Evolutionary conservation across 1,140 invertebrate genomes (phyloP).

Genomic region (Drosophila ananassae): DNA sequence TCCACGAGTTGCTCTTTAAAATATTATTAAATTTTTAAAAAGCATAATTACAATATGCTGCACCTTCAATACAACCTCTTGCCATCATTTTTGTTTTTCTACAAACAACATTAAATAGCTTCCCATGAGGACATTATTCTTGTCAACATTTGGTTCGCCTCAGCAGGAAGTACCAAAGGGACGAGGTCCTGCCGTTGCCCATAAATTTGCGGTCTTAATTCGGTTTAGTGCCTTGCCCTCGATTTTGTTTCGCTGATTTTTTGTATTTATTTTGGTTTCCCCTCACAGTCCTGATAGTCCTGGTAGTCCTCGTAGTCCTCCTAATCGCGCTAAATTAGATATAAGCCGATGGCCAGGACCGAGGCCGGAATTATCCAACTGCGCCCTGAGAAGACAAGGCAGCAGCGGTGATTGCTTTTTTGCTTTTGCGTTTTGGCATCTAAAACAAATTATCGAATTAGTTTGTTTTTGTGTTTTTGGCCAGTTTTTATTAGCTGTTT

Average conservation of each 20-base stretch:
- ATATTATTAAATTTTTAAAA: background rate
- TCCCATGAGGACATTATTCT: conserved; percentile 43
- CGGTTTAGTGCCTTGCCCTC: conserved; percentile 53
- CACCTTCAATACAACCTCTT: background rate
- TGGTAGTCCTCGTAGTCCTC: background rate
- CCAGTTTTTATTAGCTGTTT: conserved; percentile 66
- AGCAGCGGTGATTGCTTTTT: conserved; percentile 44
- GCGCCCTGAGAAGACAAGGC: conserved; percentile 2
- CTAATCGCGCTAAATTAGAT: conserved; percentile 51
- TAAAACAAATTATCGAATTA: conserved; percentile 73
- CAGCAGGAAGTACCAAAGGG: conserved; percentile 7
- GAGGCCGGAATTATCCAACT: conserved; percentile 20
- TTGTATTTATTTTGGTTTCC: background rate
- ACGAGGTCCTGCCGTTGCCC: conserved; percentile 27
- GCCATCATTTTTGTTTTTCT: background rate
- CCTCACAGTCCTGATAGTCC: background rate
- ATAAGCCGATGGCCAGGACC: conserved; percentile 23
- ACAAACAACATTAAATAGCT: conserved; percentile 4
- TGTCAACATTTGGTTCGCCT: conserved; percentile 20
- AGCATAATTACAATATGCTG: background rate
- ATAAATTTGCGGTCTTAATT: conserved; percentile 73
- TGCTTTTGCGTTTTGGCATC: conserved; percentile 26
- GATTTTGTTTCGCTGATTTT: conserved; percentile 42
- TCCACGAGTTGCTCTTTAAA: background rate
- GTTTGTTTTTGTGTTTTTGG: conserved; percentile 58